phyloP scores from a whole-genome alignment of 2,888 invertebrate genomes.

The Polymixis lichenea region DNA sequence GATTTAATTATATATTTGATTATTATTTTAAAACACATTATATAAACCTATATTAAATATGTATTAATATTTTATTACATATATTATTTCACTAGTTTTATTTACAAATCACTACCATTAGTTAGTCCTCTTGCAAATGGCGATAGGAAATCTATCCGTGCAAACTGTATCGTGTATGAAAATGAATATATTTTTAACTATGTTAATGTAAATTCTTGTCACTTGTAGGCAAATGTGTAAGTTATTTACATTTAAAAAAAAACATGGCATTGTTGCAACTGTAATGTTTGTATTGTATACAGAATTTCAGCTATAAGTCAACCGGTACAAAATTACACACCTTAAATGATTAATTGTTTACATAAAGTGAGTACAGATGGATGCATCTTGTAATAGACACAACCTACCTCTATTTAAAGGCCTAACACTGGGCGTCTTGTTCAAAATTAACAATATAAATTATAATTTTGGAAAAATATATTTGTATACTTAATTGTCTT shows the following conservation, averaged over 20 bases:
- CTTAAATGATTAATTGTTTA: slow-evolving; percentile 51
- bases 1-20: slow-evolving; percentile 66
- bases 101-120: slow-evolving; percentile 73
- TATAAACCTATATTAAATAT: slow-evolving; percentile 66
- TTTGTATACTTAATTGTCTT: slow-evolving; percentile 65
- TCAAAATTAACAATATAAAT: slow-evolving; percentile 68
- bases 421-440: slow-evolving; percentile 74
- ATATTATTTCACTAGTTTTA: slow-evolving; percentile 65
- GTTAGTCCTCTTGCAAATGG: slow-evolving; percentile 66
- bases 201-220: slow-evolving; percentile 66
- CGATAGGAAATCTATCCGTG: slow-evolving; percentile 65
- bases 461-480: slow-evolving; percentile 75
- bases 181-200: slow-evolving; percentile 66
- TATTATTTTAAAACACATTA: slow-evolving; percentile 59
- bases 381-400: slow-evolving; percentile 63
- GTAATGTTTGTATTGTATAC: slow-evolving; percentile 66
- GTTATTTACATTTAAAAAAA: slow-evolving; percentile 54
- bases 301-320: slow-evolving; percentile 59
- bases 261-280: slow-evolving; percentile 69
- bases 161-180: slow-evolving; percentile 63
- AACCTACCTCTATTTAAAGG: slow-evolving; percentile 77
- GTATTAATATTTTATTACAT: slow-evolving; percentile 63
- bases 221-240: slow-evolving; percentile 65
- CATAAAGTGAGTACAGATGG: slow-evolving; percentile 75
- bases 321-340: slow-evolving; percentile 63